Evolutionary conservation across 2,113 vertebrate genomes (phyloP), one percentile per base, ranked within the genome.

Genomic region (Diphyllodes magnificus): DNA sequence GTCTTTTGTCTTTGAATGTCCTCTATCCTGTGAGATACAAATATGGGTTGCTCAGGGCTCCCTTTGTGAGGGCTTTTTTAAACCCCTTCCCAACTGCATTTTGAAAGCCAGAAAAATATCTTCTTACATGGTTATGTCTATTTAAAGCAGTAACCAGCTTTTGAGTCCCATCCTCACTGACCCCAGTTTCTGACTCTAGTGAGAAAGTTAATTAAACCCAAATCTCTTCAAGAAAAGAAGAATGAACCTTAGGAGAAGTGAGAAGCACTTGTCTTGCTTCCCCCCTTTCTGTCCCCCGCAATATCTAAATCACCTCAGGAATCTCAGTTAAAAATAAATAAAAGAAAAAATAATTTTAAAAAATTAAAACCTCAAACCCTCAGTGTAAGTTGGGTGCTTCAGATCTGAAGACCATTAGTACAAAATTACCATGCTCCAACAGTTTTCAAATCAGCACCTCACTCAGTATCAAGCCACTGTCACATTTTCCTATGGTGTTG

Each of bases 201-300:
- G 25, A 75, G 25, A 35, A 51, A 86, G 28, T 49, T 57, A 83
- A 45, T 44, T 49, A 73, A 65, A 49, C 12, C 40, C 40, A 82
- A 75, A 63, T 49, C n/a, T 59, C 79, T 49, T 2, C 19, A 78
- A 59, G 27, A 69, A 72, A 76, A 80, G 40, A 77, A 86, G 24
- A 53, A 82, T 19, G 5, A 88, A 53, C 19, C n/a, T 53, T 61
- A 27, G 31, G 19, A 56, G 45, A 80, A 61, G 24, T 39, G 22
- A 76, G 40, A 82, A 96, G 30, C 11, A 10, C 2, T 25, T 60
- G 15, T 27, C 42, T 78, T 87, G 22, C 35, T 51, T 79, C n/a
- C 6, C 5, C 22, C 7, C 64, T 61, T 64, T 7, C 35, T 4
- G 8, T 4, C 2, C 5, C 8, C 5, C 1, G 18, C 3, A 22